Evolutionary conservation across 2,888 invertebrate genomes (phyloP), one percentile per base, ranked within the genome.

Genomic region (Drosophila kambysellisi): DNA sequence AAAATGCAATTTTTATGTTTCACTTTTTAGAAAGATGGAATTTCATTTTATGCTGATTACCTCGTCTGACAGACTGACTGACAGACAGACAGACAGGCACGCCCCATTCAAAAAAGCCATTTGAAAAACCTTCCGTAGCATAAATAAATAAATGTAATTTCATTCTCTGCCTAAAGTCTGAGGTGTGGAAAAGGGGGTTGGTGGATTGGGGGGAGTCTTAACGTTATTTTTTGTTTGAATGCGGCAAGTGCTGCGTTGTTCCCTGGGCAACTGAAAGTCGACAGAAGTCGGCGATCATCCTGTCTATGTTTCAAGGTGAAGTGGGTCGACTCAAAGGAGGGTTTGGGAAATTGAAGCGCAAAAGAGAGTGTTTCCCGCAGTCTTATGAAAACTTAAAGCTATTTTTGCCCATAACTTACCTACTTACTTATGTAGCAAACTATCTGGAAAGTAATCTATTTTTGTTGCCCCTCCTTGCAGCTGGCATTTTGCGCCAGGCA

Each of bases 31-130:
- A 66, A 68, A 65, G 60, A 65, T 73, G 70, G 76, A 89, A 89
- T 85, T 83, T 62, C 76, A 74, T 88, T 88, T 89, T 74, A 81
- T 79, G 79, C 83, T 87, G 88, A 81, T 87, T 88, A 81, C 83
- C 86, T 79, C 63, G 70, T 76, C 88, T 63, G 74, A 69, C 86
- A 74, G 60, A 37, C 78, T 48, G 15, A 17, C 6, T 12, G 50
- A 43, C 35, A 7, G 29, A n/a, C 29, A 20, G 61, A 4, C 32
- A 7, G 25, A n/a, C 25, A 29, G 56, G n/a, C 4, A 39, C 15
- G 29, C 20, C 4, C 30, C 30, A 30, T 17, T 20, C 37, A 35
- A 30, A 35, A 30, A 25, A 51, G n/a, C 12, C 56, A 39, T 50
- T 29, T 29, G 35, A n/a, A 52, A 60, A 72, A 51, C 52, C 20